Percentiles rank a stretch among this genome's conserved stretches.
These are phyloP conservation scores for Hypomesus transpacificus DNA, from an alignment of 2,113 vertebrate species.

Conservation along the genomic window DNA sequence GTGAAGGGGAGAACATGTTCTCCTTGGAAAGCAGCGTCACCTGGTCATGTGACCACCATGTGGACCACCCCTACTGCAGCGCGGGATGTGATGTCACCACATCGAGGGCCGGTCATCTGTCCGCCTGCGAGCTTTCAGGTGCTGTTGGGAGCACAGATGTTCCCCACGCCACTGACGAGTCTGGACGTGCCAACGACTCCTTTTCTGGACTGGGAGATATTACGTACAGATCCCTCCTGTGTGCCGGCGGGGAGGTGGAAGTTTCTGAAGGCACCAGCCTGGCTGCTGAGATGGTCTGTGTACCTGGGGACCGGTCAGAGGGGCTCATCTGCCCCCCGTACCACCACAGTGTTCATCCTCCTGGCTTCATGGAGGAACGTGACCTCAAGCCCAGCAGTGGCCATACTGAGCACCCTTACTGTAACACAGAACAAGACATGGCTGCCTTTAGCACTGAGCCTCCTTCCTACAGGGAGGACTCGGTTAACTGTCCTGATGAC, in stretches of 20 bases:
- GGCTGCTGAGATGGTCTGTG: constrained; percentile 27
- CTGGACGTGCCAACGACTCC: not conserved
- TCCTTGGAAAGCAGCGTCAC: not conserved
- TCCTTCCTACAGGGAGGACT: not conserved
- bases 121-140: not conserved
- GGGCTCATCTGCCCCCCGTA: not conserved
- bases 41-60: not conserved
- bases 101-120: not conserved
- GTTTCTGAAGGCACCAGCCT: constrained; percentile 7
- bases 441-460: not conserved
- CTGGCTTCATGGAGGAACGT: constrained; percentile 16
- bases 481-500: not conserved
- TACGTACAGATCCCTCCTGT: not conserved
- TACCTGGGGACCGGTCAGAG: constrained; percentile 7
- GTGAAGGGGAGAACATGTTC: not conserved
- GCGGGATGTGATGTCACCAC: not conserved
- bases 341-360: constrained; percentile 16
- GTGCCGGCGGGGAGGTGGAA: constrained; percentile 12
- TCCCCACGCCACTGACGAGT: not conserved
- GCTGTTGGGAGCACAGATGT: not conserved
- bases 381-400: not conserved
- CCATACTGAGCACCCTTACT: constrained; percentile 50
- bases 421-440: constrained; percentile 6
- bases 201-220: constrained; percentile 25
- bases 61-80: not conserved